Evolutionary conservation across 2,888 invertebrate genomes (phyloP), one percentile per base, ranked within the genome.

Genomic region (Hololepta plana): DNA sequence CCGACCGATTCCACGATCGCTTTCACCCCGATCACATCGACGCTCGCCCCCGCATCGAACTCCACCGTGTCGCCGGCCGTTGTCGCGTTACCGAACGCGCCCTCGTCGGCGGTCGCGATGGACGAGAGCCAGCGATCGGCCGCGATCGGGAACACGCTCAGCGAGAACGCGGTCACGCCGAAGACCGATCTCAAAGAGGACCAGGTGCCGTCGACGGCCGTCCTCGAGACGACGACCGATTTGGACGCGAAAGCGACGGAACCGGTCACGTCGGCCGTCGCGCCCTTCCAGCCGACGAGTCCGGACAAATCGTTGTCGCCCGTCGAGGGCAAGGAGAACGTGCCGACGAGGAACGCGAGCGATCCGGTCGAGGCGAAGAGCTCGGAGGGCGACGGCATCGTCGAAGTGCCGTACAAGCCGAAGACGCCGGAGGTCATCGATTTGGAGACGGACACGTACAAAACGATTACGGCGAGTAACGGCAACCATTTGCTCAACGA

Each of bases 401-500:
- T 62, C 16, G 43, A 62, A 59, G 62, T 64, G 4, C 67, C 69
- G 2, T 64, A 62, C 47, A 62, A 58, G 39, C 65, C 69, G 0
- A 65, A 66, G 43, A 37, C 44, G 16, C 70, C 72, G 6, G 73
- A 73, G 45, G 64, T 68, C 9, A 69, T 70, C 27, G 67, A 69
- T 38, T 48, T 72, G 5, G 72, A 72, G 27, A 31, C 43, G 4
- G 44, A 48, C 12, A 31, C 31, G 13, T 40, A 38, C 23, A 36
- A 36, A 30, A 38, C 26, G 25, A 32, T 34, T 20, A 39, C 32
- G 22, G 35, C 39, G 21, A 40, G 24, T 22, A 38, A 35, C 21
- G 34, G 33, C 12, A 38, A 41, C 27, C 35, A 35, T 25, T n/a
- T n/a, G n/a, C n/a, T n/a, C n/a, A 38, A 26, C 20, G 23, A 15